Base-by-base conservation (phyloP, 2,888 invertebrate genomes). In the Asteroscopus sphinx region DNA sequence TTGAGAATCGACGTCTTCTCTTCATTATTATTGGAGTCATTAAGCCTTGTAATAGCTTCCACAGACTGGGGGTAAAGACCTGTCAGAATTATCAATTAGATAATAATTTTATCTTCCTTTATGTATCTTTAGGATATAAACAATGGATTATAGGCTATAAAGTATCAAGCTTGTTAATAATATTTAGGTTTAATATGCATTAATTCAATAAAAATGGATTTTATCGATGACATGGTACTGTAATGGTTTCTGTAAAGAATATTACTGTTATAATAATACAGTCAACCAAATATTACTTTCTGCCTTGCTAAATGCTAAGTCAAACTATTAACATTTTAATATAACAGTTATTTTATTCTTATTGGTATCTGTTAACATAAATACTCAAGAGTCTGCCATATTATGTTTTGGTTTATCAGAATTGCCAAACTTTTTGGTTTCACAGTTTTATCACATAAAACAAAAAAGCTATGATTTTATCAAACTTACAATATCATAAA, bases 1-100 rank as follows among this genome's bases (percentile, higher is more conserved):
- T 45, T 17, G 44, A 48, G 37, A 67, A 55, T 17, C 37, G 33
- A 68, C 51, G 37, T 52, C 40, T 47, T 52, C 69, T 48, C 51
- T 41, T 44, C 26, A 41, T 30, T 44, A 47, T 8, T 37, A 44
- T 15, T 40, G 4, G 0, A 33, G 8, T 7, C 12, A 47, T 8
- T 17, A 25, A 9, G 4, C 37, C 12, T 42, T 47, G 11, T 16
- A 37, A 16, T 32, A 36, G 28, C n/a, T 47, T 21, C 16, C 26
- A 35, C 15, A 35, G 8, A 36, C 32, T 15, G n/a, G 16, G 2
- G 36, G 6, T 48, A 15, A 7, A 25, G n/a, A 13, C 4, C 26
- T 44, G 37, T 36, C 45, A 41, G 11, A 33, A 45, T 40, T 40
- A 56, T 30, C 13, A 15, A 7, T 33, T 7, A 9, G 0, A 9